phyloP scores from a whole-genome alignment of 2,797 vertebrate species.

The Tapera naevia region DNA sequence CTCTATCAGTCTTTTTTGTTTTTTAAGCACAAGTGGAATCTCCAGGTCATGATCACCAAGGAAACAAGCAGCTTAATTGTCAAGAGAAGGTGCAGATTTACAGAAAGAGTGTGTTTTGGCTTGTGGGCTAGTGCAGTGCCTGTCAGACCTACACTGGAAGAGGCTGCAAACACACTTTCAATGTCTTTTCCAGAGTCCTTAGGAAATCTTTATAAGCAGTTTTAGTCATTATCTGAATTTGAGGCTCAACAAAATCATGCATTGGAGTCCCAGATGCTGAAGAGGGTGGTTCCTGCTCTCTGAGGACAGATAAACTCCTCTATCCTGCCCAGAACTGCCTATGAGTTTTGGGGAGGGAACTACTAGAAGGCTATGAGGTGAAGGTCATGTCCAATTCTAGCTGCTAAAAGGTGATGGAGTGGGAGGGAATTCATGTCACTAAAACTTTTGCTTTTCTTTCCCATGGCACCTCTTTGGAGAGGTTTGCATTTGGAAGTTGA shows the following conservation, averaged over 20 bases:
- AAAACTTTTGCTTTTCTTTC: not conserved
- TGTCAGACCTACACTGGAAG: not conserved
- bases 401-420: not conserved
- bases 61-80: constrained; percentile 4
- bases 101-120: not conserved
- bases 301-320: not conserved
- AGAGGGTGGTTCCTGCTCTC: not conserved
- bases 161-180: not conserved
- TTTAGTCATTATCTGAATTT: not conserved
- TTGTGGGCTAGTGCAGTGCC: not conserved
- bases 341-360: not conserved
- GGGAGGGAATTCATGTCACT: not conserved
- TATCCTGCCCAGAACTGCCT: not conserved
- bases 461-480: not conserved
- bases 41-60: not conserved
- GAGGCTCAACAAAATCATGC: not conserved
- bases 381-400: not conserved
- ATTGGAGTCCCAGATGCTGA: rapidly evolving
- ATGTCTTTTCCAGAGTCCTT: not conserved
- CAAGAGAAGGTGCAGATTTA: constrained; percentile 1
- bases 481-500: not conserved
- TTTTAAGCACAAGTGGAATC: not conserved
- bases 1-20: not conserved
- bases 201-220: not conserved
- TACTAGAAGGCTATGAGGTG: not conserved